Percentiles rank a stretch among this genome's conserved stretches.
Evolutionary conservation across 2,113 vertebrate species (phyloP).

Genomic region (Coracopsis vasa): DNA sequence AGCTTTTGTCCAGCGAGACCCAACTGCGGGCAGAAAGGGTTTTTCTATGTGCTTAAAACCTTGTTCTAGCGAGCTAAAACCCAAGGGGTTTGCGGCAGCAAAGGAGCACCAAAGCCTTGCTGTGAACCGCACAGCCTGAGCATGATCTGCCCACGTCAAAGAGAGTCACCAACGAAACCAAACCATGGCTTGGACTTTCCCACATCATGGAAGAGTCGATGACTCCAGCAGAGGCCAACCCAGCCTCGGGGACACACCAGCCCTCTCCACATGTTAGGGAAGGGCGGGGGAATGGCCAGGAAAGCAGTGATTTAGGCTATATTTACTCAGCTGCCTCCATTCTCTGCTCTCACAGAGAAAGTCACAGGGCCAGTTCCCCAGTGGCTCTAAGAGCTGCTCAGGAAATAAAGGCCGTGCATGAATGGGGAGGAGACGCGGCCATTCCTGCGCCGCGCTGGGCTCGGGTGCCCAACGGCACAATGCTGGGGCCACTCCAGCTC

Average conservation of each 20-base stretch:
- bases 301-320: conserved; percentile 55
- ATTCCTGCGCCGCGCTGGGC: background rate
- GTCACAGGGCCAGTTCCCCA: conserved; percentile 57
- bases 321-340: conserved; percentile 63
- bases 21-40: background rate
- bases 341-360: conserved; percentile 48
- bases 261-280: background rate
- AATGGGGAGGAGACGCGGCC: background rate
- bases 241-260: conserved; percentile 32
- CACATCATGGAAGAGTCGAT: background rate
- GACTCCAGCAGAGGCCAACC: background rate
- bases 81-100: background rate
- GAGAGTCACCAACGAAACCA: conserved; percentile 3
- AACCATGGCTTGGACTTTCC: conserved; percentile 16
- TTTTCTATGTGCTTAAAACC: background rate
- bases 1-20: background rate
- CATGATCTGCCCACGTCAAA: background rate
- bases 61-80: background rate
- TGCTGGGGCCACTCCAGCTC: background rate
- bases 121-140: background rate
- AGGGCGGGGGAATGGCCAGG: conserved; percentile 31
- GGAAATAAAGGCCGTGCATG: background rate
- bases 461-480: background rate
- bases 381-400: background rate
- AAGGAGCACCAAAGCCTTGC: background rate